phyloP scores from a whole-genome alignment of 2,113 vertebrate genomes.

The Chiloscyllium plagiosum region DNA sequence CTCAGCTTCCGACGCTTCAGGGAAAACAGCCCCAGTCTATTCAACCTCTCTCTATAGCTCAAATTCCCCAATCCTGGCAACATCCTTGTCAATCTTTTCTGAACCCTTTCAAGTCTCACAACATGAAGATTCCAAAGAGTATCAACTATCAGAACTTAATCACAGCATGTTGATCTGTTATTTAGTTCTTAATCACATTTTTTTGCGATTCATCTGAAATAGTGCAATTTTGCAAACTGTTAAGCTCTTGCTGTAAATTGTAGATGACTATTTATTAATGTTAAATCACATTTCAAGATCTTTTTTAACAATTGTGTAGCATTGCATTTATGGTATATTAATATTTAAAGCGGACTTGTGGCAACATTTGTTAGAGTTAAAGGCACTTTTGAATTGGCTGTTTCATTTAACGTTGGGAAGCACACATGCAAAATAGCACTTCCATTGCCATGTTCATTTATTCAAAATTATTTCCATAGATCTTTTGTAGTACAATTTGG shows the following conservation, averaged over 20 bases:
- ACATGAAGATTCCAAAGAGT: background rate
- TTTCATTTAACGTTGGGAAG: background rate
- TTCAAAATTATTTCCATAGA: background rate
- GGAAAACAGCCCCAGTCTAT: no score
- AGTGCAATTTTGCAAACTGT: background rate
- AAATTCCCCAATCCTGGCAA: no score
- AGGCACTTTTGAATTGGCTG: background rate
- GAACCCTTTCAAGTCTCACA: no score
- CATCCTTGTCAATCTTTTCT: no score
- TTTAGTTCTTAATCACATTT: background rate
- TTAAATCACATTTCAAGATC: background rate
- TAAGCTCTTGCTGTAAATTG: background rate
- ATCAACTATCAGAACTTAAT: background rate
- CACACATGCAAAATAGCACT: background rate
- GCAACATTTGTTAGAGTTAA: background rate
- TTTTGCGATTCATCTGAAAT: background rate
- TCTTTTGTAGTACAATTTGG: background rate
- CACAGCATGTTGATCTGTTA: background rate
- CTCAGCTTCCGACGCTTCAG: no score
- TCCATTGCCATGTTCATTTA: background rate
- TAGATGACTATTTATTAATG: background rate
- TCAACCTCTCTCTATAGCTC: no score
- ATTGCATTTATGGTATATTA: background rate
- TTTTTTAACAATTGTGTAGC: background rate
- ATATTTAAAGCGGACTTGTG: background rate